Conservation (phyloP, 2,113 vertebrate species). For the Atlantisia rogersi region DNA sequence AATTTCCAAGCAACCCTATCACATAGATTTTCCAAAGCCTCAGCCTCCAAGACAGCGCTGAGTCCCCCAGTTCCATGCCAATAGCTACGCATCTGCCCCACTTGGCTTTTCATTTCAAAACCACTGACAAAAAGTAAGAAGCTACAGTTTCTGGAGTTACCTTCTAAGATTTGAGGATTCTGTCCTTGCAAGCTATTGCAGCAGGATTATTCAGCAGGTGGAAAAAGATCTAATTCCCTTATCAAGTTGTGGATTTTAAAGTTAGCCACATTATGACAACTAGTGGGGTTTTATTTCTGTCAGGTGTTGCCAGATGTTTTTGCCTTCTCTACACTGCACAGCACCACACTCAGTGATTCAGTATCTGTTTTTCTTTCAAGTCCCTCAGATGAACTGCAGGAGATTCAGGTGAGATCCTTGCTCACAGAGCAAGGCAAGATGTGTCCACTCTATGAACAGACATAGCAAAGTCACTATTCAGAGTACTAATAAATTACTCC, state of each 20-base stretch:
- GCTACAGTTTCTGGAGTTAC: background rate
- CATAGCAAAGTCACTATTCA: background rate
- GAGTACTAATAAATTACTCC: background rate
- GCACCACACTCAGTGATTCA: background rate
- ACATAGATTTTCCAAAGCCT: background rate
- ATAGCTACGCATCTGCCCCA: accelerated
- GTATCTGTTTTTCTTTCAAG: background rate
- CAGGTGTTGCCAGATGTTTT: background rate
- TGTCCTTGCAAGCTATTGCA: background rate
- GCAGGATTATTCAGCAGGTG: background rate
- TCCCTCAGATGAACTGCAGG: background rate
- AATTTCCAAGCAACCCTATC: background rate
- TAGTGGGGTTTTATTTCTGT: background rate
- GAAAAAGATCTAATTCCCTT: background rate
- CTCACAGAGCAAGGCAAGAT: background rate
- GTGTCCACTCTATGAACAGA: background rate
- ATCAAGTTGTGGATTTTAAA: background rate
- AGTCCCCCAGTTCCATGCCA: background rate
- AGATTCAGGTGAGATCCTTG: background rate
- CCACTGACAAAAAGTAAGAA: background rate
- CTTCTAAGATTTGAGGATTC: background rate
- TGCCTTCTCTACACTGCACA: background rate
- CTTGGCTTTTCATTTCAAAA: background rate
- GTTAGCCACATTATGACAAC: background rate
- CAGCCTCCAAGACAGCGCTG: background rate